Conservation (phyloP, 2,888 invertebrate genomes). For the Pseudeuparius sepicola region DNA sequence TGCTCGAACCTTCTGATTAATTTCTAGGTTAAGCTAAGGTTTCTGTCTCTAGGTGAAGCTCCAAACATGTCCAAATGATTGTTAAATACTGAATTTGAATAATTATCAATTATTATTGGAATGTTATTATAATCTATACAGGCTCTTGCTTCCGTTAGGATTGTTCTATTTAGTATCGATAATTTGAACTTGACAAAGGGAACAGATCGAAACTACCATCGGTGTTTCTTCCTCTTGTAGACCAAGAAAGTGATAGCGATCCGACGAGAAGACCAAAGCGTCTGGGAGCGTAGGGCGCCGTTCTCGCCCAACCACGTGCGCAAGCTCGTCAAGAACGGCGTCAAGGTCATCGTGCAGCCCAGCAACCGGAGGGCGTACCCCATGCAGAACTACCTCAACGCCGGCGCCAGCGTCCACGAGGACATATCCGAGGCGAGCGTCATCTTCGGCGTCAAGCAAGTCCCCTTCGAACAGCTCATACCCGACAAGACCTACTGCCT, state of each 20-base stretch:
- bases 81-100: too few species aligned
- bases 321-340: constrained; percentile 74
- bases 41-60: too few species aligned
- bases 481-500: constrained; percentile 97
- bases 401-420: constrained; percentile 90
- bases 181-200: too few species aligned
- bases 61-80: too few species aligned
- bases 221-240: too few species aligned
- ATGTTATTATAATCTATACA: too few species aligned
- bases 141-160: too few species aligned
- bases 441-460: constrained; percentile 94
- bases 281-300: constrained; percentile 93
- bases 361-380: constrained; percentile 97
- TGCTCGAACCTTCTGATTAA: too few species aligned
- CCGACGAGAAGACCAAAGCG: constrained; percentile 85
- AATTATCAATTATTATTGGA: too few species aligned
- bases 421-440: constrained; percentile 94
- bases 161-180: too few species aligned
- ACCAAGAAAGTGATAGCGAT: constrained; percentile 65
- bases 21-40: too few species aligned
- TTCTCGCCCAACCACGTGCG: constrained; percentile 87
- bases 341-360: constrained; percentile 95
- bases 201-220: too few species aligned
- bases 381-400: constrained; percentile 87
- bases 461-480: constrained; percentile 79